These are phyloP conservation scores for Saccostrea echinata DNA, from an alignment of 1,140 invertebrate genomes.

Conservation along the genomic window DNA sequence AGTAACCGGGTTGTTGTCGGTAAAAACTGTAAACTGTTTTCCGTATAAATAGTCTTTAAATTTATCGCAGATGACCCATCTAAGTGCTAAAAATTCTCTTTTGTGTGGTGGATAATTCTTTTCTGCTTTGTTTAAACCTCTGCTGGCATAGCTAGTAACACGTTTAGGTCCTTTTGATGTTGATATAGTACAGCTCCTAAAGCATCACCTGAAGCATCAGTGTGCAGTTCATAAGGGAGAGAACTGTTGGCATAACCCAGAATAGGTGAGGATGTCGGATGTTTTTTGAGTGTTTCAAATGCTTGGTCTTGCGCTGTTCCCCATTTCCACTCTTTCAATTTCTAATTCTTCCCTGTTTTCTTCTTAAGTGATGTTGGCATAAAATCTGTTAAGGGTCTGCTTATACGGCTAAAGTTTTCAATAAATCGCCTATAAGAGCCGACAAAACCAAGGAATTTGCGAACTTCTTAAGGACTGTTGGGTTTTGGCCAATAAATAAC, in stretches of 20 bases:
- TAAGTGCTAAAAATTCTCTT: constrained; percentile 52
- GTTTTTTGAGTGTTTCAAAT: constrained; percentile 59
- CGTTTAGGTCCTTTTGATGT: constrained; percentile 60
- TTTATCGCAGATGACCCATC: constrained; percentile 52
- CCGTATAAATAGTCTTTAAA: constrained; percentile 58
- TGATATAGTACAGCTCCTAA: constrained; percentile 70
- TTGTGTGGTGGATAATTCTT: constrained; percentile 56
- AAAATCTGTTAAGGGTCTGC: constrained; percentile 58
- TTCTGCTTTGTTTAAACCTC: constrained; percentile 52
- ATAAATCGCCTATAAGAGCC: constrained; percentile 59
- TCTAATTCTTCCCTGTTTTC: background rate
- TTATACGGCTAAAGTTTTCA: constrained; percentile 61
- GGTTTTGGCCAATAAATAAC: constrained; percentile 69
- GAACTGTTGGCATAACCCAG: constrained; percentile 57
- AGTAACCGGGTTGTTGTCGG: constrained; percentile 57
- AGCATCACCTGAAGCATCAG: constrained; percentile 60
- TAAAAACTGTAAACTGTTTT: constrained; percentile 47
- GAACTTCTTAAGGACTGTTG: constrained; percentile 61
- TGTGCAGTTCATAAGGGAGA: constrained; percentile 55
- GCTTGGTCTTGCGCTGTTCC: constrained; percentile 40
- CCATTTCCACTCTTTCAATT: constrained; percentile 42
- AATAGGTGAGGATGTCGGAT: constrained; percentile 50
- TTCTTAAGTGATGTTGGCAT: constrained; percentile 42
- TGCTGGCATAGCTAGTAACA: constrained; percentile 59
- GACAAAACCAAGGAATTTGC: constrained; percentile 71